phyloP scores from a whole-genome alignment of 1,140 invertebrate species.

The Lasioglossum baleicum region DNA sequence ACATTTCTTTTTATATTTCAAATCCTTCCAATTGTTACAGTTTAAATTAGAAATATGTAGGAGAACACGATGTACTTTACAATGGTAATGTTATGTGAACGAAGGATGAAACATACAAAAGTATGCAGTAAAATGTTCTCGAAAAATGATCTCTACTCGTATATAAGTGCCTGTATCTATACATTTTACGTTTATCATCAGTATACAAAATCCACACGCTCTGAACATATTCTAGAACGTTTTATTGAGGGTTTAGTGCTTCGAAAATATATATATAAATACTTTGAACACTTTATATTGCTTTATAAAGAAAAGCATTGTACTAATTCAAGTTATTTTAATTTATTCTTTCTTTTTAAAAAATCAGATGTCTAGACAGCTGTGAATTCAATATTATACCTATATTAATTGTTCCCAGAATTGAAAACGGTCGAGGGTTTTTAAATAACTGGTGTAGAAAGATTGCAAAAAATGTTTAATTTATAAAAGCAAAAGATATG shows the following conservation, averaged over 20 bases:
- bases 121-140: conserved; percentile 39
- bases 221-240: neutral
- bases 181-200: conserved; percentile 8
- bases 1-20: conserved; percentile 22
- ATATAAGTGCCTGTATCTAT: conserved; percentile 27
- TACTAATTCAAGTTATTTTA: conserved; percentile 12
- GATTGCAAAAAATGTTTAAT: no score
- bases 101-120: conserved; percentile 36
- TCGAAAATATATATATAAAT: conserved; percentile 15
- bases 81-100: conserved; percentile 3
- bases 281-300: neutral
- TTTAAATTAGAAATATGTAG: conserved; percentile 32
- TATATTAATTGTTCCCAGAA: no score
- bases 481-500: no score
- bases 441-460: no score
- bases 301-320: conserved; percentile 14
- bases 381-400: no score
- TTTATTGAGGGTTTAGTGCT: conserved; percentile 6
- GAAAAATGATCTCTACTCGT: conserved; percentile 8
- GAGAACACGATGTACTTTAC: conserved; percentile 15
- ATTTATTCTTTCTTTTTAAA: neutral
- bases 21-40: neutral
- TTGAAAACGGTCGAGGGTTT: no score
- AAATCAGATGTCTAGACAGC: no score
- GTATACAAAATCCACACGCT: conserved; percentile 23